Base-by-base conservation (phyloP, 30 jellyfish, hydroid and myxozoan species). In the Thelohanellus kitauei region DNA sequence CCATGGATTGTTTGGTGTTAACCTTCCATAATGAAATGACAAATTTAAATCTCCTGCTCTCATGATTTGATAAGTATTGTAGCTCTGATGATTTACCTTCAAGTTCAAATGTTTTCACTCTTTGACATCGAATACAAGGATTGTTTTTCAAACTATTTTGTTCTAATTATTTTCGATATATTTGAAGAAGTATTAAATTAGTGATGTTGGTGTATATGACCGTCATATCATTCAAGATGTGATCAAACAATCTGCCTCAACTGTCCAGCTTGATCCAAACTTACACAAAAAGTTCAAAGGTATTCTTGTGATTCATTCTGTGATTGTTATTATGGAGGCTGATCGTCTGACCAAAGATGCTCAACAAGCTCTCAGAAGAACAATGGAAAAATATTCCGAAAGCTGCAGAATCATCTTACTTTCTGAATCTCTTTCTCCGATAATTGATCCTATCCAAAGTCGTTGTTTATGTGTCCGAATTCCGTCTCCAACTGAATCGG, bases 401-500 rank as follows among this genome's bases (percentile, higher is more conserved):
- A 58, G 88, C 8, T 78, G 97, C 40, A 55, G 97, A 24, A 32
- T 78, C 13, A 58, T 78, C 14, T 38, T 78, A 23, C 58, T 87
- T 50, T 62, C 88, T 56, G 58, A 78, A 40, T 62, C 88, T 33
- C 66, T 87, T 4, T 62, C 88, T 43, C 66, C 66, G 43, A 85
- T 78, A 33, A 78, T 78, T 0, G 85, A 87, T n/a, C 88, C 97
- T 17, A 78, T 78, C 31, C 63, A 80, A 43, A 78, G 97, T 46
- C 46, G 97, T 10, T 78, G 97, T 51, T 58, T 78, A 14, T 87
- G 97, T 12, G 8, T 27, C 0, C 58, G 97, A 31, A 85, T 78
- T 6, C 83, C 97, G 33, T 83, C 88, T 2, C 97, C 97, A 16
- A 32, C 73, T 32, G 97, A 64, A n/a, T 71, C 64, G 89, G 97